Base-by-base conservation (phyloP, 2,797 vertebrate genomes). In the Adelosebastes latens region DNA sequence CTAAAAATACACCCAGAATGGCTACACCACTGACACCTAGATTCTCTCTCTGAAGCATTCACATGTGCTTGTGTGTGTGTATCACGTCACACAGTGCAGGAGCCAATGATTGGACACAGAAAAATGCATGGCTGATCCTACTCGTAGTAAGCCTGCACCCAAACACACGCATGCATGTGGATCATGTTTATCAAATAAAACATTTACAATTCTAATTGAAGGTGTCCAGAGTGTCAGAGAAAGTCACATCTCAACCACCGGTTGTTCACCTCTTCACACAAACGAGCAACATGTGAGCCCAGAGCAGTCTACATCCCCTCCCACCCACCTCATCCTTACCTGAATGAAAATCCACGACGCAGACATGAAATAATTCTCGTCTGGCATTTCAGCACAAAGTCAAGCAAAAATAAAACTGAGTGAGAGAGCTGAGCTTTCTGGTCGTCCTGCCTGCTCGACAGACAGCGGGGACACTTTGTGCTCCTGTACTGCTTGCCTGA, bases 371-470 rank as follows among this genome's bases (percentile, higher is more conserved):
- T 79, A 82, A 84, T 13, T 93, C 83, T 91, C 87, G 90, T 96
- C 94, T 92, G 95, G 94, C 95, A 96, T 96, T 84, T 94, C 95
- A 94, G 93, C 91, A 49, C 78, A 88, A 87, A 90, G 76, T 90
- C 56, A 84, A 86, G 86, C 68, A 75, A 72, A 82, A 87, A 79
- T 49, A 64, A 82, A 90, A 88, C 4, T 34, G 34, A 75, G 56
- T 66, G 32, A 71, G 63, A 79, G 61, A 62, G 74, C 72, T 56
- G 72, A 74, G 79, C 71, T 88, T 76, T 75, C 55, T 60, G 42
- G 32, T 62, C 20, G 20, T 81, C 72, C 65, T 53, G 83, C 32
- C 62, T 73, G 53, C 31, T 74, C 6, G 4, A 59, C 75, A 60
- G 78, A 58, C 68, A 71, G 82, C 81, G 42, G 67, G 74, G 80